phyloP scores from a whole-genome alignment of 2,888 invertebrate species.

The Adelphocoris suturalis region DNA sequence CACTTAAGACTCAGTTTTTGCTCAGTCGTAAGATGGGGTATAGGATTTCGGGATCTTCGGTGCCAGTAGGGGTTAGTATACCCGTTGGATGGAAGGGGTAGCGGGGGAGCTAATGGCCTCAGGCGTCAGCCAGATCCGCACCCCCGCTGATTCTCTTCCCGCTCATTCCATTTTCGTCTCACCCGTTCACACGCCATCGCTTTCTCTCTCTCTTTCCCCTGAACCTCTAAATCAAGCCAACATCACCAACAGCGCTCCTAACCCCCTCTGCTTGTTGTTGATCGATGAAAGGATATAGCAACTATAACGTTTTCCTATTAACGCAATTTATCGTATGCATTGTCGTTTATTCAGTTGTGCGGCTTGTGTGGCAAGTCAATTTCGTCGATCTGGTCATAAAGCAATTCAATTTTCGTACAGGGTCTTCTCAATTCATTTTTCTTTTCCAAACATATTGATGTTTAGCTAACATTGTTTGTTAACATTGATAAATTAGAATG shows the following conservation, averaged over 20 bases:
- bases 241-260: slow-evolving; percentile 62
- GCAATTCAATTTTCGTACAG: no score
- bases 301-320: slow-evolving; percentile 35
- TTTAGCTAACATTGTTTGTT: no score
- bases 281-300: slow-evolving; percentile 49
- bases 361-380: no score
- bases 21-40: slow-evolving; percentile 54
- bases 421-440: no score
- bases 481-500: no score
- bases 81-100: neutral
- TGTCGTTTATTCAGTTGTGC: no score
- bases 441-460: no score
- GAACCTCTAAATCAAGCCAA: slow-evolving; percentile 55
- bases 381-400: no score
- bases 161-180: slow-evolving; percentile 9
- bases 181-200: no score
- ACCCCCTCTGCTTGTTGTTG: slow-evolving; percentile 29
- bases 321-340: neutral
- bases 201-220: no score
- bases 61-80: neutral
- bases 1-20: neutral
- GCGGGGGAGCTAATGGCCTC: slow-evolving; percentile 60
- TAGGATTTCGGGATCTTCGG: slow-evolving; percentile 29
- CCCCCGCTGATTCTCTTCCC: slow-evolving; percentile 24
- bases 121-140: slow-evolving; percentile 64